Percentiles rank a stretch among this genome's conserved stretches.
Evolutionary conservation across 1,140 invertebrate genomes (phyloP).

Genomic region (Euwallacea similis): DNA sequence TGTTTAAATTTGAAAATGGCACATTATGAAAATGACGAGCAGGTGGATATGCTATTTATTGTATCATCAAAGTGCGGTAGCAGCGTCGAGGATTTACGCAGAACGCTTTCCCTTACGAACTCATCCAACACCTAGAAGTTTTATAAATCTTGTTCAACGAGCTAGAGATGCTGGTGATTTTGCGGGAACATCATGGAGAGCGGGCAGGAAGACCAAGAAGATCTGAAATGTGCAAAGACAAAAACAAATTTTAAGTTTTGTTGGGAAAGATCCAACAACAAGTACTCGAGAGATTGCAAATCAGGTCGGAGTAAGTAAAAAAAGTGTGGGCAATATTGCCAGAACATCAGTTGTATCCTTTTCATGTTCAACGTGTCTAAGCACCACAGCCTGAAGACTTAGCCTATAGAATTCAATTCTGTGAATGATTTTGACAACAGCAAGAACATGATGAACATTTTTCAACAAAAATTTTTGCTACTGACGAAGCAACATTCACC

Average conservation of each 20-base stretch:
- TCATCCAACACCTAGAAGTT: constrained; percentile 16
- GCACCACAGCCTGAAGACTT: constrained; percentile 19
- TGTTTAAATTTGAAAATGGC: constrained; percentile 2
- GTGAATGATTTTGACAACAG: constrained; percentile 13
- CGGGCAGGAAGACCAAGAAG: constrained; percentile 3
- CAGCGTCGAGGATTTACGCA: neutral
- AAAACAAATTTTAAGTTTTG: constrained; percentile 15
- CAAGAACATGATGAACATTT: constrained; percentile 14
- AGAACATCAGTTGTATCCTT: too few relatives aligned
- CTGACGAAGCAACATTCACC: neutral
- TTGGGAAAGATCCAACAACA: constrained; percentile 18
- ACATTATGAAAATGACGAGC: constrained; percentile 6
- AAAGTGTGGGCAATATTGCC: constrained; percentile 7
- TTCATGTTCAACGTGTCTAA: constrained; percentile 7
- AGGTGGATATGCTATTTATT: neutral
- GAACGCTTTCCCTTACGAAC: constrained; percentile 6
- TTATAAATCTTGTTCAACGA: constrained; percentile 15
- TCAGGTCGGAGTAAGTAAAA: constrained; percentile 13
- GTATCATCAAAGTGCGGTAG: constrained; percentile 9
- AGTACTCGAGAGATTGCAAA: constrained; percentile 10
- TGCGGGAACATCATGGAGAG: constrained; percentile 11
- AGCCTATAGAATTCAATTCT: neutral
- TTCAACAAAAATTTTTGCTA: constrained; percentile 9
- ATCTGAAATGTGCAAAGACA: constrained; percentile 12
- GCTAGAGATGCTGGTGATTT: constrained; percentile 8